phyloP scores from a whole-genome alignment of 2,888 invertebrate species.

The Drosophila lacicola region DNA sequence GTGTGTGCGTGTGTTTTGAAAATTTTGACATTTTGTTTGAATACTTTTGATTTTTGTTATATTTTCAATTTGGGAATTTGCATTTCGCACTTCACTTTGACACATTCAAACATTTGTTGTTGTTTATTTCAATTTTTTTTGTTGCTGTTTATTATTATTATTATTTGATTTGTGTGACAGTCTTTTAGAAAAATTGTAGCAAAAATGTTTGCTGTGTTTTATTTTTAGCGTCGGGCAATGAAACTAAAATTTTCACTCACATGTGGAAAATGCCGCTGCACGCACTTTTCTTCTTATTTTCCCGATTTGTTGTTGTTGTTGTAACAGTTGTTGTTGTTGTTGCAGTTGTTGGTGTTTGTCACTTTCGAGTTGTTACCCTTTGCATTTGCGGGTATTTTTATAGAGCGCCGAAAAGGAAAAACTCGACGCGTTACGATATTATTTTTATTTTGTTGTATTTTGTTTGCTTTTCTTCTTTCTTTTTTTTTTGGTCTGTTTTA shows the following conservation, averaged over 20 bases:
- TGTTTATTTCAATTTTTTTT: slow-evolving; percentile 5
- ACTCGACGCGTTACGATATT: slow-evolving; percentile 53
- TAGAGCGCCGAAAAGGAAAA: slow-evolving; percentile 35
- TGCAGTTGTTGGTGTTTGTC: slow-evolving; percentile 60
- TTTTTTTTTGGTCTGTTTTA: slow-evolving; percentile 60
- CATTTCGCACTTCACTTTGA: slow-evolving; percentile 50
- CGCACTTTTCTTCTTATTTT: slow-evolving; percentile 52
- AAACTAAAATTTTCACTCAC: slow-evolving; percentile 56
- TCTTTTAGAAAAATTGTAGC: slow-evolving; percentile 34
- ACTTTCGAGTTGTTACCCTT: slow-evolving; percentile 76
- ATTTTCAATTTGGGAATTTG: slow-evolving; percentile 13
- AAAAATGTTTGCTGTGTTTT: slow-evolving; percentile 50
- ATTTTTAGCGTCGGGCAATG: slow-evolving; percentile 55
- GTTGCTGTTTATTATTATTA: background rate
- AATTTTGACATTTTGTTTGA: slow-evolving; percentile 9
- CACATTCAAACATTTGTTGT: slow-evolving; percentile 26
- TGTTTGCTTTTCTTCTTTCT: slow-evolving; percentile 38
- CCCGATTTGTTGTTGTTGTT: slow-evolving; percentile 31
- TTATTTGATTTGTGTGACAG: slow-evolving; percentile 8
- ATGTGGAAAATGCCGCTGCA: slow-evolving; percentile 63
- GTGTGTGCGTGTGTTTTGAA: slow-evolving; percentile 7
- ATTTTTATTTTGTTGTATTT: slow-evolving; percentile 46
- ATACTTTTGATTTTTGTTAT: slow-evolving; percentile 1
- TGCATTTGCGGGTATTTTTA: slow-evolving; percentile 69
- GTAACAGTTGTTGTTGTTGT: slow-evolving; percentile 24